Conservation (phyloP, 2,113 vertebrate genomes). For the Gila orcuttii region DNA sequence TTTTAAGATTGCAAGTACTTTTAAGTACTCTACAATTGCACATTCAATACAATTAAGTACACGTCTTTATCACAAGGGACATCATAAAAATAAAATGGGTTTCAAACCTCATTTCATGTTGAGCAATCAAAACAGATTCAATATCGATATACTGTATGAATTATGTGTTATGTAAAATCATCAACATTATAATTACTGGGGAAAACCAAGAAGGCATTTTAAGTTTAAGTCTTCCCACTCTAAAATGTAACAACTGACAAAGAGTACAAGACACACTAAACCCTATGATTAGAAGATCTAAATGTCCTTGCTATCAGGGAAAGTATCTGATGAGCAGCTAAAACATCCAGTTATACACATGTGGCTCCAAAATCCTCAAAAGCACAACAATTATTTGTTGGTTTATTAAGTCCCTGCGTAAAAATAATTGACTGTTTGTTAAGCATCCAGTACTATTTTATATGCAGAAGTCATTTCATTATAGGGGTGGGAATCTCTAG, state of each 20-base stretch:
- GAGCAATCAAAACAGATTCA: not conserved
- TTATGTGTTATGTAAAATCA: not conserved
- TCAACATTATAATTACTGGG: not conserved
- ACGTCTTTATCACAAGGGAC: too few relatives aligned
- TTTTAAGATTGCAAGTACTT: too few relatives aligned
- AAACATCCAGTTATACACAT: not conserved
- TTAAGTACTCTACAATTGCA: too few relatives aligned
- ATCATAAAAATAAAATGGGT: not conserved
- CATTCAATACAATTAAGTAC: too few relatives aligned
- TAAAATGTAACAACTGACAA: not conserved
- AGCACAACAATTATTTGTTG: not conserved
- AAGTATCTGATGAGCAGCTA: not conserved
- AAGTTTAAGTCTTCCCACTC: not conserved
- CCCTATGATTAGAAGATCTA: conserved; percentile 14
- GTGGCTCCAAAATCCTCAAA: not conserved
- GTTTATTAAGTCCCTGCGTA: not conserved
- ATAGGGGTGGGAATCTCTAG: too few relatives aligned
- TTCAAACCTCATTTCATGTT: not conserved
- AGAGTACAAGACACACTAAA: not conserved
- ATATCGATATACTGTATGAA: not conserved
- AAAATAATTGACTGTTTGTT: not conserved
- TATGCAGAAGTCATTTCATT: not conserved
- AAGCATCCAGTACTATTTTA: not conserved
- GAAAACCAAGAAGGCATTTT: not conserved
- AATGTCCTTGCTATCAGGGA: not conserved